Base-by-base conservation (phyloP, 2,797 vertebrate species). In the Adrianichthys oophorus region DNA sequence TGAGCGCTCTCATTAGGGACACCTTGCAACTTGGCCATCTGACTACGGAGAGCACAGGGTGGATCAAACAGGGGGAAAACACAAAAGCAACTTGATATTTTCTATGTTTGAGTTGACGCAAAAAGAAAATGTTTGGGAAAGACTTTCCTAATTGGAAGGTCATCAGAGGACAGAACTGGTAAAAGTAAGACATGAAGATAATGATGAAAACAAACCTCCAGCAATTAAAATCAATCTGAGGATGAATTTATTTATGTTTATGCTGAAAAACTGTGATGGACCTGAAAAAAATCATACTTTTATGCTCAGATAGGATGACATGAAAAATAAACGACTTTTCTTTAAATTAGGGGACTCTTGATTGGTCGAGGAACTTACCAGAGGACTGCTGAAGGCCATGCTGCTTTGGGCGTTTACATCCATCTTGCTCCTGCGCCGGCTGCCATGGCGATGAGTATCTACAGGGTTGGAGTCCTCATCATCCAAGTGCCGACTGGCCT, bases 361-460 rank as follows among this genome's bases (percentile, higher is more conserved):
- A 49, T 41, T 62, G 48, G 10, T 52, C 15, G 16, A 59, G 59
- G 50, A 52, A 77, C 92, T 92, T 87, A 99, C 97, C 48, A 96
- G 88, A 18, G 92, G 89, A 76, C 95, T 97, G 90, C 95, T 98
- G 89, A 98, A 99, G 16, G 96, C 95, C 80, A 93, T 90, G 0
- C 92, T 76, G 54, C 78, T 92, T 32, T 92, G 89, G 4, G 81
- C 52, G 5, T 64, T 83, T 15, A 82, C 89, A 0, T 76, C 1
- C 0, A 90, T 87, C 59, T 87, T 92, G 59, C 85, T 91, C 71
- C 88, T 88, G 2, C 13, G 19, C n/a, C 79, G 89, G 2, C 78
- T 82, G 56, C 89, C 88, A 19, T 78, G 68, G 18, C 13, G 54
- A 55, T 23, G 70, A 10, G 59, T 85, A 1, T 86, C 88, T 26